phyloP scores from a whole-genome alignment of 2,797 vertebrate species.

The Allobates femoralis region DNA sequence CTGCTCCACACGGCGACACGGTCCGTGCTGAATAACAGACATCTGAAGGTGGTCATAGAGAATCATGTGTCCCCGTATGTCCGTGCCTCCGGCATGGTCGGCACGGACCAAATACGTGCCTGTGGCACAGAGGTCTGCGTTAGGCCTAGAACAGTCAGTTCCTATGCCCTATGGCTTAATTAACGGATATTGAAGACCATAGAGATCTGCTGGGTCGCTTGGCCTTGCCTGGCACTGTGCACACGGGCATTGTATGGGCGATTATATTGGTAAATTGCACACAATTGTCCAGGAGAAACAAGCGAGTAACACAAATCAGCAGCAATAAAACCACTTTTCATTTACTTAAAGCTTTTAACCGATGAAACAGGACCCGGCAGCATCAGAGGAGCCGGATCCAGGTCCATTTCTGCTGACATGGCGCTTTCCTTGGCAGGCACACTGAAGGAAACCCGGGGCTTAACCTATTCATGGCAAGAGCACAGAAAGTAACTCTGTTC shows the following conservation, averaged over 20 bases:
- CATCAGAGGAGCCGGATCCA: not conserved
- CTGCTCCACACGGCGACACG: no score
- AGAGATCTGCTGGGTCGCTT: not conserved
- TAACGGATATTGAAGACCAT: not conserved
- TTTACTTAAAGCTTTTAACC: conserved; percentile 59
- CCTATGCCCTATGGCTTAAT: no score
- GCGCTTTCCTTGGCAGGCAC: not conserved
- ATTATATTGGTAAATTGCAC: conserved; percentile 27
- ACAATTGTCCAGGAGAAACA: conserved; percentile 5
- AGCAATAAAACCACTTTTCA: conserved; percentile 69
- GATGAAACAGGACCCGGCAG: conserved; percentile 42
- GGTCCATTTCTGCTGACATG: conserved; percentile 40
- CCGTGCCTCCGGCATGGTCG: no score
- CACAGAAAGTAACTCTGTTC: not conserved
- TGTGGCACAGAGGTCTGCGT: no score
- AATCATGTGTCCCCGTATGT: no score
- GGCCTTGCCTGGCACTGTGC: not conserved
- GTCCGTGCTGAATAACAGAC: no score
- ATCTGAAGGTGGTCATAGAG: no score
- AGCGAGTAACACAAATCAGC: conserved; percentile 31
- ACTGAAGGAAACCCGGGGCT: not conserved
- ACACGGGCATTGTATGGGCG: not conserved
- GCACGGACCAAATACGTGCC: no score
- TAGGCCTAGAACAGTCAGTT: no score
- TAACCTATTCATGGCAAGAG: not conserved